Conservation (phyloP, 2,113 vertebrate genomes). For the Vulpes lagopus region DNA sequence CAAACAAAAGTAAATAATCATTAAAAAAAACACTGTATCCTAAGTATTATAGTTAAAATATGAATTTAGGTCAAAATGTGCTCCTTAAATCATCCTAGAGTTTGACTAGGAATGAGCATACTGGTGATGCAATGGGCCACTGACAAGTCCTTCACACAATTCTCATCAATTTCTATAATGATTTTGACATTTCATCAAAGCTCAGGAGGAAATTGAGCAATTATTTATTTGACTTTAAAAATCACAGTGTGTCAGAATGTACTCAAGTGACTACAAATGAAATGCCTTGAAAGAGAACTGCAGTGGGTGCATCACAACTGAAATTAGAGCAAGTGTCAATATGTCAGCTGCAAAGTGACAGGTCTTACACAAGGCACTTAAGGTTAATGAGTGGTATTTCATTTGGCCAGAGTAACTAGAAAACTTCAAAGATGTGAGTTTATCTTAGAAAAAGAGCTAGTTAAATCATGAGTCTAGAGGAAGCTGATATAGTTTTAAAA, state of each 20-base stretch:
- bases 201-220: conserved; percentile 50
- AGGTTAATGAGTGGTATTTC: conserved; percentile 72
- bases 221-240: conserved; percentile 80
- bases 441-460: background rate
- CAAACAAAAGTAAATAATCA: conserved; percentile 51
- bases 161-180: conserved; percentile 49
- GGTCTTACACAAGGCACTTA: background rate
- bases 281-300: conserved; percentile 53
- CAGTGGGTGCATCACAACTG: background rate
- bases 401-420: conserved; percentile 51
- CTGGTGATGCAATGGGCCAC: conserved; percentile 11
- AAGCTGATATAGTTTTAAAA: background rate
- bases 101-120: background rate
- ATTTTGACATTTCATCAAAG: conserved; percentile 78
- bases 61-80: conserved; percentile 32
- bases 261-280: conserved; percentile 57
- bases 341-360: conserved; percentile 59
- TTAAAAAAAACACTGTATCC: conserved; percentile 16
- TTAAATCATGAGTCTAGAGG: background rate
- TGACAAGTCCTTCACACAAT: conserved; percentile 36
- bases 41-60: conserved; percentile 43
- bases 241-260: conserved; percentile 66
- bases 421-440: background rate
- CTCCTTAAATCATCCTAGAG: conserved; percentile 31
- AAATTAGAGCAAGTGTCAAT: conserved; percentile 56